Evolutionary conservation across 2,113 vertebrate genomes (phyloP).

Genomic region (Orientallactaga bullata): DNA sequence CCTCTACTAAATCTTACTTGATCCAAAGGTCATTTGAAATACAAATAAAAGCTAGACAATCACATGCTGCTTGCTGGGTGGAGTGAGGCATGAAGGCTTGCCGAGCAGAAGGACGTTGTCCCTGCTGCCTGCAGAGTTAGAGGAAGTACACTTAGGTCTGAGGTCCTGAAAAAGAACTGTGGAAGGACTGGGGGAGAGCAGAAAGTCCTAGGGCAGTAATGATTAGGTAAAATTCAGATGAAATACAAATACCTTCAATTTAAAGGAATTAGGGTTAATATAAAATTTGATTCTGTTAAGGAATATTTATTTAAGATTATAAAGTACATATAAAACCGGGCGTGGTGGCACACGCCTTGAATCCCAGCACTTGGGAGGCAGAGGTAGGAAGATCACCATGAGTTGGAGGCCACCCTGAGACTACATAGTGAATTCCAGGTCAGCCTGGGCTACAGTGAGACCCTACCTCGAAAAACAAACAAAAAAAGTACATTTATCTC

Average conservation of each 20-base stretch:
- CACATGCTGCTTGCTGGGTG: not conserved
- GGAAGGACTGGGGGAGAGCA: slow-evolving; percentile 5
- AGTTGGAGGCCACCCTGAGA: too few relatives aligned
- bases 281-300: slow-evolving; percentile 22
- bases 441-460: too few relatives aligned
- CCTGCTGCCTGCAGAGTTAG: not conserved
- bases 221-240: not conserved
- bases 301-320: slow-evolving; percentile 5
- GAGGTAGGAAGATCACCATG: too few relatives aligned
- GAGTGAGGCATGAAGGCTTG: not conserved
- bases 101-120: not conserved
- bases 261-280: not conserved
- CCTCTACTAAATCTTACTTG: not conserved
- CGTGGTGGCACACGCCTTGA: too few relatives aligned
- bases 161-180: not conserved
- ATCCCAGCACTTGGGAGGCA: too few relatives aligned
- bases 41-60: not conserved
- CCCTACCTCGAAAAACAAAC: too few relatives aligned
- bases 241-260: not conserved
- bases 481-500: not conserved
- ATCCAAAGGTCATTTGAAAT: slow-evolving; percentile 43
- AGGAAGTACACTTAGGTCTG: not conserved
- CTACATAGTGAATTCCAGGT: too few relatives aligned
- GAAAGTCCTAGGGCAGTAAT: not conserved
- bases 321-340: not conserved